Conservation (phyloP, 2,888 invertebrate species). For the Caenorhabditis japonica region DNA sequence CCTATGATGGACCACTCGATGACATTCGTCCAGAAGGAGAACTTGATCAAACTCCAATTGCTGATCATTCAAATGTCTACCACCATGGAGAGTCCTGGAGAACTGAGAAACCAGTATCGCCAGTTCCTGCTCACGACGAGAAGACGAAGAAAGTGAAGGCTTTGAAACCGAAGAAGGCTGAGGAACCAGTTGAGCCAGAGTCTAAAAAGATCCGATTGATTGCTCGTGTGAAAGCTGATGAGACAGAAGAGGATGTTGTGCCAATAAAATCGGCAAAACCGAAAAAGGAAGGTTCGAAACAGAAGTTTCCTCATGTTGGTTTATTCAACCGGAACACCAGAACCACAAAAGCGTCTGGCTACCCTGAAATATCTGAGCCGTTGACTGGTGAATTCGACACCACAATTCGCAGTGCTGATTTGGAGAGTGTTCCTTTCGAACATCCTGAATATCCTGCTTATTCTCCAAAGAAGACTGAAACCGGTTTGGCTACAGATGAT, state of each 20-base stretch:
- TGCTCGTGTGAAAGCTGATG: slow-evolving; percentile 30
- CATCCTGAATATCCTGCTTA: slow-evolving; percentile 25
- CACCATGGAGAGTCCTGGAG: slow-evolving; percentile 11
- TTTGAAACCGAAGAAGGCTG: slow-evolving; percentile 27
- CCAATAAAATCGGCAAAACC: slow-evolving; percentile 9
- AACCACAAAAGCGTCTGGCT: not conserved
- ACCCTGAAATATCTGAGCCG: slow-evolving; percentile 10
- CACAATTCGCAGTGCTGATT: slow-evolving; percentile 17
- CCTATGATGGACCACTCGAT: slow-evolving; percentile 52
- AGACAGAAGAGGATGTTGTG: slow-evolving; percentile 11
- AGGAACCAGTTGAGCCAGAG: slow-evolving; percentile 28
- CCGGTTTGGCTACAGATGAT: slow-evolving; percentile 4
- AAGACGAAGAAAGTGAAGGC: slow-evolving; percentile 30
- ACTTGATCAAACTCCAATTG: slow-evolving; percentile 21
- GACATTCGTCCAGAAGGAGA: slow-evolving; percentile 39
- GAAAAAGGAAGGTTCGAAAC: slow-evolving; percentile 16
- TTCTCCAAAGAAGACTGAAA: slow-evolving; percentile 17
- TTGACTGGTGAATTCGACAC: slow-evolving; percentile 34
- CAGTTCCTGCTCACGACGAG: slow-evolving; percentile 3
- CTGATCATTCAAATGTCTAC: slow-evolving; percentile 29
- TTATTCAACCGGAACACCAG: slow-evolving; percentile 29
- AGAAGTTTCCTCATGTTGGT: slow-evolving; percentile 13
- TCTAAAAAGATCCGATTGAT: slow-evolving; percentile 25
- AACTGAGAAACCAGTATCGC: not conserved
- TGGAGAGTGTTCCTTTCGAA: slow-evolving; percentile 21